These are phyloP conservation scores for Listrodromus nycthemerus DNA, from an alignment of 2,888 invertebrate genomes.

Conservation along the genomic window DNA sequence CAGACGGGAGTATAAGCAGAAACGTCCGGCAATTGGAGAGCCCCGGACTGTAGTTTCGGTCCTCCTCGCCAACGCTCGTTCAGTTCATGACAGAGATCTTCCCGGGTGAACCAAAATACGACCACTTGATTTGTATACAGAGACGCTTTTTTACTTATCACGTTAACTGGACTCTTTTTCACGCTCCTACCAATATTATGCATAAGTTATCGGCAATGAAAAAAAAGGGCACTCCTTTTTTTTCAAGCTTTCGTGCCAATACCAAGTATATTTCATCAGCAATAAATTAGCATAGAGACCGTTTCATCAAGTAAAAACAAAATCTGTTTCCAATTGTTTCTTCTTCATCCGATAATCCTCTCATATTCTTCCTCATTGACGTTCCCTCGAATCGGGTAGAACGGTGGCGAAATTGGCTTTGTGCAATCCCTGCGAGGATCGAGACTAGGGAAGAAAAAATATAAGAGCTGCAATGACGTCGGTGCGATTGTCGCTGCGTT, in stretches of 20 bases:
- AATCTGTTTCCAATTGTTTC: not conserved
- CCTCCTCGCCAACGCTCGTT: not conserved
- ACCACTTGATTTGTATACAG: too few relatives aligned
- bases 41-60: not conserved
- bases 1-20: not conserved
- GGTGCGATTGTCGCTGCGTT: conserved; percentile 34
- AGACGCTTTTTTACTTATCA: too few relatives aligned
- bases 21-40: not conserved
- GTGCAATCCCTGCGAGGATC: conserved; percentile 13
- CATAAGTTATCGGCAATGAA: too few relatives aligned
- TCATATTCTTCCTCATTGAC: conserved; percentile 36
- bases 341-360: not conserved
- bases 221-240: too few relatives aligned
- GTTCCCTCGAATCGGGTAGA: conserved; percentile 50
- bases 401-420: not conserved
- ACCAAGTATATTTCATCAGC: too few relatives aligned
- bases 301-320: not conserved
- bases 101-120: too few relatives aligned
- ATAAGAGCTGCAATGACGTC: conserved; percentile 1
- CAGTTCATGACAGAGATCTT: not conserved
- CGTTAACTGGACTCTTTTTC: too few relatives aligned
- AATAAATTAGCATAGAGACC: too few relatives aligned
- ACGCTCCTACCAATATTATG: too few relatives aligned
- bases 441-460: not conserved
- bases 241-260: too few relatives aligned